Conservation (phyloP, 2,888 invertebrate species). For the Erpobdella octoculata region DNA sequence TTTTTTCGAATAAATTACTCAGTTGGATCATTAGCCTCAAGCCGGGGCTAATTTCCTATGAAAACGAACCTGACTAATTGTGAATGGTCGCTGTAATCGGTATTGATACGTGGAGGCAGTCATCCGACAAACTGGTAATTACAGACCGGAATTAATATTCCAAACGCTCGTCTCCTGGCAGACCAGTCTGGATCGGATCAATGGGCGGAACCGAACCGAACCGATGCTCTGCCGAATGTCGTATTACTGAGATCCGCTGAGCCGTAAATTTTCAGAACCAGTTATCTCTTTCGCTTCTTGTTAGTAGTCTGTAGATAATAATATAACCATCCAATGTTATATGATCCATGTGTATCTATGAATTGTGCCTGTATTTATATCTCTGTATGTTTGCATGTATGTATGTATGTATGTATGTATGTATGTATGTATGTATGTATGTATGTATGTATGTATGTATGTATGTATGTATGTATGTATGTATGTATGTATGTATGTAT, state of each 20-base stretch:
- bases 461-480: background rate
- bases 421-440: background rate
- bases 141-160: background rate
- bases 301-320: too few species aligned
- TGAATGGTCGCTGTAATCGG: background rate
- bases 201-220: background rate
- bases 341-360: too few species aligned
- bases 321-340: too few species aligned
- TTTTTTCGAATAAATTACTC: background rate
- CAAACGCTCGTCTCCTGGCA: background rate
- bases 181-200: background rate
- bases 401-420: background rate
- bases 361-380: too few species aligned
- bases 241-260: background rate
- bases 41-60: constrained; percentile 4
- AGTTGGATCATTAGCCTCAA: background rate
- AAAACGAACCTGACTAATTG: constrained; percentile 3
- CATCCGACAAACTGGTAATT: too few species aligned
- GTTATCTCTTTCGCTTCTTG: too few species aligned
- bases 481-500: background rate
- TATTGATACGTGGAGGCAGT: background rate
- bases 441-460: background rate
- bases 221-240: background rate
- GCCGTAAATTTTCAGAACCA: too few species aligned
- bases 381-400: constrained; percentile 2